Evolutionary conservation across 2,797 vertebrate genomes (phyloP), one percentile per base, ranked within the genome.

Genomic region (Xiphorhynchus erythropygius): DNA sequence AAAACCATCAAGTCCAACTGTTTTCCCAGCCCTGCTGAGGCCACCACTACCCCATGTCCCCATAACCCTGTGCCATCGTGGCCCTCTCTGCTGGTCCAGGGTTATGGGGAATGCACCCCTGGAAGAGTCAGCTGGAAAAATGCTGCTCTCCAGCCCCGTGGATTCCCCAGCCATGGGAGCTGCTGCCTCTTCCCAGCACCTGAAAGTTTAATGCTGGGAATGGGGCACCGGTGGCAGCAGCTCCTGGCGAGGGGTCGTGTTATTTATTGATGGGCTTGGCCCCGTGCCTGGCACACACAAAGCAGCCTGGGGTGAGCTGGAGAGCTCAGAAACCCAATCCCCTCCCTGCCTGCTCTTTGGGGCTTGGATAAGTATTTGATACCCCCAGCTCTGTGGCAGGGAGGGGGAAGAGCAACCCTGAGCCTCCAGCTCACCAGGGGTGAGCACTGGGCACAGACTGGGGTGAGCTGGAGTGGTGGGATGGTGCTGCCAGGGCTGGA

Each of bases 341-440:
- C 68, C 53, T 80, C 71, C 63, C 3, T 62, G 49, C 64, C 13
- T 3, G 85, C 95, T 82, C 96, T 87, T 53, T 75, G 94, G 91
- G 89, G 79, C 79, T 76, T 14, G 2, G 30, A 97, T 98, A 92
- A 98, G 98, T 98, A 97, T 98, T 98, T 98, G 94, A 98, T 98
- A 90, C 33, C 62, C 17, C 39, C 39, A 44, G 59, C 21, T 33
- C 78, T 33, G 76, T 56, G 63, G 32, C 4, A 42, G 22, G 73
- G 47, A 3, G 2, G 30, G 44, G 50, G 52, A 9, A 52, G 79
- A 83, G 87, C 83, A 80, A 55, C 46, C 49, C 32, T 2, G 10
- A 0, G 17, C 35, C 2, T 30, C 0, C 1, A 21, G 73, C 77
- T 75, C 47, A 1, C 3, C n/a, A 2, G 46, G 79, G 49, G 18